These are phyloP conservation scores for Copidosoma aretas DNA, from an alignment of 2,888 invertebrate genomes.

Conservation along the genomic window DNA sequence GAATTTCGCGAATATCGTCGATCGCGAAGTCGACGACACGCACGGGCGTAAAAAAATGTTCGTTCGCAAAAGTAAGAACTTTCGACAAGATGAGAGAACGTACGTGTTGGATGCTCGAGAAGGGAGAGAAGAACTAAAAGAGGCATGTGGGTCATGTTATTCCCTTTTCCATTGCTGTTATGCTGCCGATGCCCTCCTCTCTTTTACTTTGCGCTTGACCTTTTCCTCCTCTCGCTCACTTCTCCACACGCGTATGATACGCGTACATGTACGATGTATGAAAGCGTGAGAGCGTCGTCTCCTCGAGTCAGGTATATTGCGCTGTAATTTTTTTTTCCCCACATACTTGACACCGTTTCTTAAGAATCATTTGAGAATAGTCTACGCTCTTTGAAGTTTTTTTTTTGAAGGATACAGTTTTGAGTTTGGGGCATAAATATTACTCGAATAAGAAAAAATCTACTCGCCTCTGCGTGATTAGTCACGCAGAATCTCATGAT, in stretches of 20 bases:
- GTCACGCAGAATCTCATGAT: too few relatives aligned
- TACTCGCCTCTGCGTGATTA: too few relatives aligned
- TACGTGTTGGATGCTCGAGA: not conserved
- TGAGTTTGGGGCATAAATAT: too few relatives aligned
- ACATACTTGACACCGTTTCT: too few relatives aligned
- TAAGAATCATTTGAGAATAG: too few relatives aligned
- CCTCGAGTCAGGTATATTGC: too few relatives aligned
- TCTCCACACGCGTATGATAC: not conserved
- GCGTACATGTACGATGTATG: not conserved
- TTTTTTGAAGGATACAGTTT: too few relatives aligned
- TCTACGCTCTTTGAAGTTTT: too few relatives aligned
- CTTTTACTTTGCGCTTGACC: constrained; percentile 31
- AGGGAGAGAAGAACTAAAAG: not conserved
- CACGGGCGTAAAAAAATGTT: not conserved
- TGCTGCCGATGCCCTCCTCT: not conserved
- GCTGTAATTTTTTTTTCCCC: too few relatives aligned
- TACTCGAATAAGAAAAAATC: too few relatives aligned
- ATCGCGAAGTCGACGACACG: not conserved
- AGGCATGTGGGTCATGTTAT: constrained; percentile 30
- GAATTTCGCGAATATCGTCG: not conserved
- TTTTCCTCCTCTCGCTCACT: constrained; percentile 6
- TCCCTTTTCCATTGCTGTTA: not conserved
- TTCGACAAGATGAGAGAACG: not conserved
- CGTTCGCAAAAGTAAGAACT: not conserved
- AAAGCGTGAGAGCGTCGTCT: too few relatives aligned